A percentile compares a stretch with the other conserved stretches of the same genome.
phyloP scores from a whole-genome alignment of 1,140 invertebrate species.

The Dufourea novaeangliae region DNA sequence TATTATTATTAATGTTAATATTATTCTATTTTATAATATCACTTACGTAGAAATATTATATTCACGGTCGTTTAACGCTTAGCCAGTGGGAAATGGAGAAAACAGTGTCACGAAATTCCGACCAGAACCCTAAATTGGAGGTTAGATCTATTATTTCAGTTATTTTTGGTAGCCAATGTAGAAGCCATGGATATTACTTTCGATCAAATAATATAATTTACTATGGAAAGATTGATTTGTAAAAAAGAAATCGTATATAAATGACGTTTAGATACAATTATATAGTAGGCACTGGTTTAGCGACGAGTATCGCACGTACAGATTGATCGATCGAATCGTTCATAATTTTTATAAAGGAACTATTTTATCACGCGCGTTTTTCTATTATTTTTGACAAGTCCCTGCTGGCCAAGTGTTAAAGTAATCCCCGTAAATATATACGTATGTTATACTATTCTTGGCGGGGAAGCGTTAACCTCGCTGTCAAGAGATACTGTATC shows the following conservation, averaged over 20 bases:
- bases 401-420: constrained; percentile 26
- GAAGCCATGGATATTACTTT: too few species aligned
- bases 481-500: constrained; percentile 20
- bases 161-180: background rate
- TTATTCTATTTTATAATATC: constrained; percentile 41
- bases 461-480: constrained; percentile 19
- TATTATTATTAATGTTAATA: constrained; percentile 15
- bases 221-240: too few species aligned
- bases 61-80: constrained; percentile 48
- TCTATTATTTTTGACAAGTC: background rate
- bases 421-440: constrained; percentile 26
- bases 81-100: background rate
- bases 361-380: too few species aligned
- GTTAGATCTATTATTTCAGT: too few species aligned
- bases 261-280: background rate
- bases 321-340: background rate
- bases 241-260: background rate
- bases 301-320: background rate
- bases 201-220: too few species aligned
- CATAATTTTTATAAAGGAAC: background rate
- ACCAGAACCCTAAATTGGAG: too few species aligned
- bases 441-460: constrained; percentile 39
- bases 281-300: too few species aligned
- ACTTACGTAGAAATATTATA: constrained; percentile 29
- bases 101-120: background rate